Conservation (phyloP, 2,113 vertebrate genomes). For the Pelmatolapia mariae region DNA sequence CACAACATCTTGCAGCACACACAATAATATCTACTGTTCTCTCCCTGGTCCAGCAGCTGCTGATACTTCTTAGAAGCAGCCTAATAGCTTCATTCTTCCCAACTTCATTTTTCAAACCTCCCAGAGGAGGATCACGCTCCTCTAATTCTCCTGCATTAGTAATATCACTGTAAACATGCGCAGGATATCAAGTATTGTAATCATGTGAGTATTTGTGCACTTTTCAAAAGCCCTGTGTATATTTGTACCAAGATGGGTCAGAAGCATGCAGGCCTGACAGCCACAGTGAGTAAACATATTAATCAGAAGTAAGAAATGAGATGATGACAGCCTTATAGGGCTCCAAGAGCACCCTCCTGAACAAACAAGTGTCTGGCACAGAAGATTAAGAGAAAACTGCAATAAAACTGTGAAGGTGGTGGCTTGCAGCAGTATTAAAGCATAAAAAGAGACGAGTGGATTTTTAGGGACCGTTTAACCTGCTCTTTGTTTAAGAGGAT, state of each 20-base stretch:
- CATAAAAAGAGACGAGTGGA: neutral
- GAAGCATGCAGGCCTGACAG: neutral
- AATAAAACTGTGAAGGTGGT: neutral
- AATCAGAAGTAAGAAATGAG: slow-evolving; percentile 17
- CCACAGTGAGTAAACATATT: slow-evolving; percentile 28
- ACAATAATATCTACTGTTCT: slow-evolving; percentile 62
- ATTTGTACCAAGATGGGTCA: slow-evolving; percentile 23
- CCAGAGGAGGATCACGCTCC: neutral
- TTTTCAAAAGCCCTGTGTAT: neutral
- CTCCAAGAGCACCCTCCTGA: neutral
- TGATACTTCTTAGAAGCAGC: neutral
- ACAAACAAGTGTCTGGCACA: neutral
- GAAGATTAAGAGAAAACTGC: neutral
- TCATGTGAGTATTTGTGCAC: neutral
- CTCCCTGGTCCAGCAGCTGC: neutral
- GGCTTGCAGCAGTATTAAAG: neutral
- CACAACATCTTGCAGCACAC: slow-evolving; percentile 12
- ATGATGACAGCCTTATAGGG: neutral
- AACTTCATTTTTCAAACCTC: neutral
- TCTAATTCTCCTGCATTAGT: neutral
- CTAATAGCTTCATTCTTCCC: neutral
- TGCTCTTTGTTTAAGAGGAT: neutral
- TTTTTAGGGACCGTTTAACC: neutral
- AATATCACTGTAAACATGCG: neutral
- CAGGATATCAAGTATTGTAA: slow-evolving; percentile 24